Evolutionary conservation across 2,888 invertebrate genomes (phyloP).

Genomic region (Hipparchia sbordonii): DNA sequence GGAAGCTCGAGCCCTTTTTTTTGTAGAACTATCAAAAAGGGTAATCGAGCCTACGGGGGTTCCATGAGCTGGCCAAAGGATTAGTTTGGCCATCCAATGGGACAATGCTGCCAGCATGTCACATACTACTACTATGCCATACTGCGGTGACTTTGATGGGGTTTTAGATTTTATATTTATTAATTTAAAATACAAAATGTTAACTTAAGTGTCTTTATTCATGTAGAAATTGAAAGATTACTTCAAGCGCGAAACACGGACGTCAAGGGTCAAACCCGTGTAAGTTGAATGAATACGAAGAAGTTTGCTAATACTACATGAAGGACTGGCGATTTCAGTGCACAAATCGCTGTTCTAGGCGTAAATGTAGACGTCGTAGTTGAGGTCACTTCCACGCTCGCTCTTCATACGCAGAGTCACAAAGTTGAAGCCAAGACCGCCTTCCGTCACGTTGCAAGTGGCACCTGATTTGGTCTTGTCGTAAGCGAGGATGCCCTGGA

Average conservation of each 20-base stretch:
- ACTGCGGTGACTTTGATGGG: no score
- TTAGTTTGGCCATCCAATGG: no score
- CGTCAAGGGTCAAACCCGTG: background rate
- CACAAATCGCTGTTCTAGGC: constrained; percentile 44
- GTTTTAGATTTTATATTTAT: no score
- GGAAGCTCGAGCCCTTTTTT: no score
- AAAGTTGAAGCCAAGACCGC: constrained; percentile 60
- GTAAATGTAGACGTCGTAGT: constrained; percentile 62
- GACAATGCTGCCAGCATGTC: no score
- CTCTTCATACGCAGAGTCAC: constrained; percentile 67
- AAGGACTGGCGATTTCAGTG: background rate
- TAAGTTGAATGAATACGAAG: background rate
- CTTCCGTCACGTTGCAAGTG: constrained; percentile 61
- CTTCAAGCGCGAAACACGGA: background rate
- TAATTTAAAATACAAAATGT: no score
- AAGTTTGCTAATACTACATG: no score
- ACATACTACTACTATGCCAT: no score
- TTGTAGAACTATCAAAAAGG: no score
- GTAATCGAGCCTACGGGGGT: no score
- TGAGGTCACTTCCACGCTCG: constrained; percentile 50
- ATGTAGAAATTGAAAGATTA: background rate
- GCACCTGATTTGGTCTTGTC: constrained; percentile 54
- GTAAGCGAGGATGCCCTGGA: constrained; percentile 59
- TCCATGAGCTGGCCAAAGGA: no score
- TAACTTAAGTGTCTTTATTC: background rate